phyloP scores from a whole-genome alignment of 1,140 invertebrate species.

The Formica selysi region DNA sequence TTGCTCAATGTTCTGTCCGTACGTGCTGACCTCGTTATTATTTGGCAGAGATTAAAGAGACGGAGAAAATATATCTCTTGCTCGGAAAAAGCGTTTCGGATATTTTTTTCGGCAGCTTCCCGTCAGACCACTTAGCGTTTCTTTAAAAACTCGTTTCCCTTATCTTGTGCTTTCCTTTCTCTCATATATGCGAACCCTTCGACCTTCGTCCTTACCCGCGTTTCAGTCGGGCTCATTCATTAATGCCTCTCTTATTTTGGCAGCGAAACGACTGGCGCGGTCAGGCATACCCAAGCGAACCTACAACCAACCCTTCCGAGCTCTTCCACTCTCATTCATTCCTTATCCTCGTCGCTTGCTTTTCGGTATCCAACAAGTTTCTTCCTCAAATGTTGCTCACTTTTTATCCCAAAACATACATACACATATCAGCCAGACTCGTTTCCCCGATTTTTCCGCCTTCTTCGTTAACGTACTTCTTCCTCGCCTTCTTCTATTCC shows the following conservation, averaged over 20 bases:
- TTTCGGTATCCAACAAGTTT: slow-evolving; percentile 69
- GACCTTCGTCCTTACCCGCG: slow-evolving; percentile 35
- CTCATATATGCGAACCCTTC: background rate
- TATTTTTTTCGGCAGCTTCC: slow-evolving; percentile 70
- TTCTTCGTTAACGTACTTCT: slow-evolving; percentile 51
- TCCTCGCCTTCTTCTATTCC: slow-evolving; percentile 22
- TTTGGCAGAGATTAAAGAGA: slow-evolving; percentile 50
- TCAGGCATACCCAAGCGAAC: slow-evolving; percentile 9
- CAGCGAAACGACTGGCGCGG: slow-evolving; percentile 61
- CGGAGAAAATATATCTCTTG: slow-evolving; percentile 45
- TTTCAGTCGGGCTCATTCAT: slow-evolving; percentile 75
- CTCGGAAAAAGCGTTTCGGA: slow-evolving; percentile 44
- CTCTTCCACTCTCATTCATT: slow-evolving; percentile 15
- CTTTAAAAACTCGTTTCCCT: slow-evolving; percentile 62
- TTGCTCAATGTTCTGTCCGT: background rate
- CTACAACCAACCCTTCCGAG: slow-evolving; percentile 34
- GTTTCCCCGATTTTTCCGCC: slow-evolving; percentile 24
- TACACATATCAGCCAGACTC: background rate
- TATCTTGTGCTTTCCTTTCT: slow-evolving; percentile 23
- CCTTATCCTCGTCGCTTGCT: slow-evolving; percentile 52
- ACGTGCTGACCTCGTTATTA: background rate
- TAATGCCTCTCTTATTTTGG: slow-evolving; percentile 79
- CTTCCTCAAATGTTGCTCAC: slow-evolving; percentile 73
- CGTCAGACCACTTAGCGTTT: slow-evolving; percentile 60
- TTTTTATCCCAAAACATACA: slow-evolving; percentile 66